A percentile compares a stretch with the other conserved stretches of the same genome.
Evolutionary conservation across 1,140 invertebrate species (phyloP).

Genomic region (Octopus sinensis): DNA sequence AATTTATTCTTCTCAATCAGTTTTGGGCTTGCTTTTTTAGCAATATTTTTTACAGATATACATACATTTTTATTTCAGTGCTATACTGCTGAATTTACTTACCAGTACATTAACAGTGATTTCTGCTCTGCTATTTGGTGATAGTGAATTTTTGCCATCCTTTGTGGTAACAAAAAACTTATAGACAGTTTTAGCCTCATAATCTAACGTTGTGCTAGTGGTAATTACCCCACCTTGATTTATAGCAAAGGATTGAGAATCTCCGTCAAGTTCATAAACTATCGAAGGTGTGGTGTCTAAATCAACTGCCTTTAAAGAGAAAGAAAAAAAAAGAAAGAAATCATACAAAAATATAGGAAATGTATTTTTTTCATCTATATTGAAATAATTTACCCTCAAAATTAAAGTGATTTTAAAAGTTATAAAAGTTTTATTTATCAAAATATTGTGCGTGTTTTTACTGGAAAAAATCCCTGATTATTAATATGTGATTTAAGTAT

Average conservation of each 20-base stretch:
- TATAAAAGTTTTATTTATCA: no score
- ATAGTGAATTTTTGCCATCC: slow-evolving; percentile 25
- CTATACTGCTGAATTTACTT: slow-evolving; percentile 15
- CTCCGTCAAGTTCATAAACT: slow-evolving; percentile 26
- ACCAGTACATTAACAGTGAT: slow-evolving; percentile 34
- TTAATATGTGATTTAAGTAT: no score
- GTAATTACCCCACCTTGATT: slow-evolving; percentile 24
- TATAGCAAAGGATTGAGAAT: slow-evolving; percentile 25
- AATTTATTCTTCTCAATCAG: no score
- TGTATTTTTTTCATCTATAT: no score
- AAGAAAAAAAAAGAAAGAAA: neutral
- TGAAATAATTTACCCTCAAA: no score
- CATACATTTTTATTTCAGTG: no score
- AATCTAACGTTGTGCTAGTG: slow-evolving; percentile 27
- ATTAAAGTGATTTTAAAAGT: no score
- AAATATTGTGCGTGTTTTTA: no score
- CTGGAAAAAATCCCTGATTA: no score
- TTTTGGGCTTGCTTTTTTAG: no score
- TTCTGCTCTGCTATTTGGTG: slow-evolving; percentile 24
- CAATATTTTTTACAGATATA: no score
- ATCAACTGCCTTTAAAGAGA: slow-evolving; percentile 33
- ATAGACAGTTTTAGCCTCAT: slow-evolving; percentile 28
- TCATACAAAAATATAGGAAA: no score
- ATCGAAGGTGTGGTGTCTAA: slow-evolving; percentile 27
- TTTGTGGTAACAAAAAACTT: slow-evolving; percentile 33